Conservation (phyloP, 2,888 invertebrate species). For the Aspidapion aeneum region DNA sequence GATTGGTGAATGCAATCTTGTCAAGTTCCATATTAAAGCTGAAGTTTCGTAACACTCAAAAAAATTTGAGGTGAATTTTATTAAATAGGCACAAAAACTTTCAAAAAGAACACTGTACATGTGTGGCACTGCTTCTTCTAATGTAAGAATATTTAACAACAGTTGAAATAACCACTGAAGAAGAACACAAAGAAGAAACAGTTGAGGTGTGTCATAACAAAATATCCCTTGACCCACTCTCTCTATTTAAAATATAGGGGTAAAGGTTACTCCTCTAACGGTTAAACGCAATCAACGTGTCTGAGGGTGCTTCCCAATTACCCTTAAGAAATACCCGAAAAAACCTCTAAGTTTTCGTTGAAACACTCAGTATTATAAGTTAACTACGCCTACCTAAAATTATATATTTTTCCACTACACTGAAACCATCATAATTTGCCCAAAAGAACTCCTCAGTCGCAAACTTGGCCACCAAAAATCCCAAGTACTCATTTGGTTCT, state of each 20-base stretch:
- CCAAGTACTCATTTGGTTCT: slow-evolving; percentile 38
- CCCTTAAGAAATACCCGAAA: slow-evolving; percentile 1
- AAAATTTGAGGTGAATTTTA: slow-evolving; percentile 8
- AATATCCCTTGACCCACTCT: no score
- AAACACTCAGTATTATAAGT: no score
- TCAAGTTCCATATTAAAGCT: slow-evolving; percentile 21
- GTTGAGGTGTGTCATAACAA: no score
- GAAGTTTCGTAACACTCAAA: slow-evolving; percentile 17
- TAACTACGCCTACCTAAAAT: no score
- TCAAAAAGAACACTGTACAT: background rate
- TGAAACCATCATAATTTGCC: slow-evolving; percentile 51
- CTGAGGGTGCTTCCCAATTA: slow-evolving; percentile 18
- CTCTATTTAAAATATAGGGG: no score
- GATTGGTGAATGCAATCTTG: background rate
- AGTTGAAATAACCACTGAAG: no score
- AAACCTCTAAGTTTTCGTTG: no score
- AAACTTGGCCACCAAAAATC: slow-evolving; percentile 41
- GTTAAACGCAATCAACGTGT: no score
- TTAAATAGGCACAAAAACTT: slow-evolving; percentile 5
- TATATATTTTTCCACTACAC: slow-evolving; percentile 51
- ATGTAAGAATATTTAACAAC: slow-evolving; percentile 15
- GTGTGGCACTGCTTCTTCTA: slow-evolving; percentile 8
- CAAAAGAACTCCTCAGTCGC: slow-evolving; percentile 34
- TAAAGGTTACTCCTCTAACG: no score
- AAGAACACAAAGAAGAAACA: no score